Percentiles rank a stretch among this genome's conserved stretches.
These are phyloP conservation scores for Alligator mississippiensis DNA, from an alignment of 2,113 vertebrate species.

Conservation along the genomic window DNA sequence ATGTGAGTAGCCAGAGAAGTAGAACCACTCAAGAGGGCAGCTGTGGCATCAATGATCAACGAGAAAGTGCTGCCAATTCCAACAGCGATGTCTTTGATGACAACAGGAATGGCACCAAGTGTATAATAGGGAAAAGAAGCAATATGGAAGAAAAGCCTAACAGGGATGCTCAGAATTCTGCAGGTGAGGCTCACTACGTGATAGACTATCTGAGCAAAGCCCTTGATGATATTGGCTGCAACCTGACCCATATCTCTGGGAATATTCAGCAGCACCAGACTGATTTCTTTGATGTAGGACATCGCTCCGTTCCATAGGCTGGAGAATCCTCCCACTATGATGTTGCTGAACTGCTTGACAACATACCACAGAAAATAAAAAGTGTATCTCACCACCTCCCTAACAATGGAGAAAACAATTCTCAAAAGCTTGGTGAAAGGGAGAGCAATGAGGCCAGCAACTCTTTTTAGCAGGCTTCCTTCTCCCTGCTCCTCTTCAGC, in stretches of 20 bases:
- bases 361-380: constrained; percentile 71
- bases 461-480: constrained; percentile 29
- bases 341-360: constrained; percentile 43
- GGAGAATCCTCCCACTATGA: constrained; percentile 54
- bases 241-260: constrained; percentile 77
- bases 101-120: constrained; percentile 75
- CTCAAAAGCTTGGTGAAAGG: constrained; percentile 76
- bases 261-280: constrained; percentile 76
- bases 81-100: constrained; percentile 75
- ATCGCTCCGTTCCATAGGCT: constrained; percentile 55
- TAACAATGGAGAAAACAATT: constrained; percentile 64
- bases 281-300: constrained; percentile 74
- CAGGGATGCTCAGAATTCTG: constrained; percentile 71
- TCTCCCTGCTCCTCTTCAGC: not conserved
- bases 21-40: constrained; percentile 62
- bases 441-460: constrained; percentile 57
- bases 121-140: constrained; percentile 78
- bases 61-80: constrained; percentile 72
- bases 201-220: constrained; percentile 72
- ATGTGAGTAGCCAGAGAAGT: constrained; percentile 66
- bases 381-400: constrained; percentile 63
- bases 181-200: constrained; percentile 69
- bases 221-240: constrained; percentile 67
- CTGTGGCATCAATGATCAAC: constrained; percentile 68
- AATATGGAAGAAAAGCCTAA: constrained; percentile 75